Conservation (phyloP, 2,797 vertebrate species). For the Acanthis flammea region DNA sequence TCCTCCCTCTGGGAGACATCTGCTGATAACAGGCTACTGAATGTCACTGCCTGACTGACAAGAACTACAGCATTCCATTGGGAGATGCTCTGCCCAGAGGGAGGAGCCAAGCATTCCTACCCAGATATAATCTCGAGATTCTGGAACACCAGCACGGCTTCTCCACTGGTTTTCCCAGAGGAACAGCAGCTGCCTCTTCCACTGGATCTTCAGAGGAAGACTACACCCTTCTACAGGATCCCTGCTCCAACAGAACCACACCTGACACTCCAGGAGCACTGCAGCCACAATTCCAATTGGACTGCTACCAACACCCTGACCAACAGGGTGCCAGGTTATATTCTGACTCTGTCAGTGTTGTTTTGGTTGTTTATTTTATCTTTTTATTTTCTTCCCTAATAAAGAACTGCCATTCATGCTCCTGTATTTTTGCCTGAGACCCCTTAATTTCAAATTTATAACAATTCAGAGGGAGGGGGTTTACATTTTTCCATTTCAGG, state of each 20-base stretch:
- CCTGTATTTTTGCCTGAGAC: too few species aligned
- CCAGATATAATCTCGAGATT: neutral
- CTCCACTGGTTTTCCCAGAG: neutral
- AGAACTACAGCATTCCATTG: neutral
- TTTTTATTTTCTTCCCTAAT: too few species aligned
- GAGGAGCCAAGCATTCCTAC: neutral
- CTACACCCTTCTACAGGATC: neutral
- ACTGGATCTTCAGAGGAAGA: neutral
- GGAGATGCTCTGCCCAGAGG: neutral
- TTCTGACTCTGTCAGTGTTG: too few species aligned
- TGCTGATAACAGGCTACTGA: neutral
- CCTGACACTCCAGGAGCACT: too few species aligned
- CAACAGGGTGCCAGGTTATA: too few species aligned
- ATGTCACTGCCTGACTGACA: neutral
- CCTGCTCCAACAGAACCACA: neutral
- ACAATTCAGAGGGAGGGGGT: too few species aligned
- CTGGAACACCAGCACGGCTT: neutral
- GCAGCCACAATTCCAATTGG: neutral
- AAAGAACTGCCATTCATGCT: too few species aligned
- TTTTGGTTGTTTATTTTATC: too few species aligned
- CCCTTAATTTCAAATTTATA: too few species aligned
- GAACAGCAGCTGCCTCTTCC: neutral
- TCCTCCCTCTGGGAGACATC: neutral
- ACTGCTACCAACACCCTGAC: too few species aligned
- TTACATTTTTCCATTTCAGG: too few species aligned